Evolutionary conservation across 1,140 invertebrate species (phyloP), one percentile per base, ranked within the genome.

Genomic region (Theocolax elegans): DNA sequence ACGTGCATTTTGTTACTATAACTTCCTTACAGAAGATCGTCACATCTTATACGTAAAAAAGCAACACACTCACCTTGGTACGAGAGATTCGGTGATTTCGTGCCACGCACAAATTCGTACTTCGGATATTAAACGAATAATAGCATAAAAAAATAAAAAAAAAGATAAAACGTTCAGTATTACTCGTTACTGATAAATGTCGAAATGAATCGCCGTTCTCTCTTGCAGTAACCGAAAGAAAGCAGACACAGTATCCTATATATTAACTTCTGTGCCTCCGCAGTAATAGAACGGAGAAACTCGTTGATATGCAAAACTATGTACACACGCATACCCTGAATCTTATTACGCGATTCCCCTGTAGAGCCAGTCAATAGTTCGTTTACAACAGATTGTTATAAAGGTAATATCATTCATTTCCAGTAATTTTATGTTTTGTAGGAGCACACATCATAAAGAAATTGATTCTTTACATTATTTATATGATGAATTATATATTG

Each of bases 21-120:
- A 62, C 29, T 68, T 40, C 29, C 46, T 29, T 31, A 53, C 49
- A 60, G 51, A 59, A 63, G 29, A 49, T 68, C 38, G 56, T 54
- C 65, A 56, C 51, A n/a, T 58, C 63, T 49, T 35, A 58, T 73
- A 74, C 73, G 49, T 67, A 71, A 71, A 68, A 74, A 49, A 54
- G 58, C 21, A 59, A 73, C 51, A 67, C 69, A 71, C 65, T 67
- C 42, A 2, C n/a, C 12, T 53, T 10, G 29, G 42, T 12, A 53
- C 15, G 31, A 48, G 40, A 58, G 29, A 68, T 64, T 75, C 73
- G 72, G 70, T 73, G 69, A 72, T 71, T 75, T 74, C 72, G 73
- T 75, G 74, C 72, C 60, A 64, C 70, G 76, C 76, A 78, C 75
- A 77, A 78, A 78, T 72, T 76, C 68, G 67, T 75, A 76, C 56